Evolutionary conservation across 2,113 vertebrate genomes (phyloP), one percentile per base, ranked within the genome.

Genomic region (Platanista minor): DNA sequence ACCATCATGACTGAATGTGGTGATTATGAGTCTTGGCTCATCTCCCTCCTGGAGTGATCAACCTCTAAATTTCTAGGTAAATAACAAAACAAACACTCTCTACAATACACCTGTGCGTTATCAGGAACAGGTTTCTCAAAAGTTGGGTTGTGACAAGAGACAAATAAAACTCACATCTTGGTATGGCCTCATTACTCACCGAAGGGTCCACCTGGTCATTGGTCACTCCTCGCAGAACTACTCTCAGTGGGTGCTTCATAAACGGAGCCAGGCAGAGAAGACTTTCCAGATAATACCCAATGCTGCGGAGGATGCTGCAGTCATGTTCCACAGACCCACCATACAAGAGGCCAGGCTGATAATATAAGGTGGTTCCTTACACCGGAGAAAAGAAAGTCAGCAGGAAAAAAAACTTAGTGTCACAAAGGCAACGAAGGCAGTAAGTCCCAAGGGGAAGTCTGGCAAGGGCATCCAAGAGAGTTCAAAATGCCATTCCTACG

Each of bases 211-310:
- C 96, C 69, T 99, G 99, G 98, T 99, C 99, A 62, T 99, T 99
- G 94, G 99, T 99, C 91, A 99, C 99, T 61, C 99, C 99, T 62
- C 98, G 99, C 52, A 99, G 98, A 10, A 99, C 98, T 74, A 99
- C 99, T 98, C 98, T 99, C 91, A 99, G 57, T 0, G 99, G 96
- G 36, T 98, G 99, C 96, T 99, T 99, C 99, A 99, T 99, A 97
- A 99, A 99, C 0, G 99, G 99, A 17, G 99, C 99, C 92, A 99
- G 94, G 98, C 99, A 99, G 75, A 99, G 99, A 66, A 99, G 98
- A 33, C 99, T 98, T 97, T 99, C 99, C 97, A 99, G 98, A 87
- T 99, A 99, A 97, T 99, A 99, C 7, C 99, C 99, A 49, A 99
- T 98, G 3, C 99, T 97, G 0, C 99, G 99, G 96, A 99, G 99